Evolutionary conservation across 1,140 invertebrate genomes (phyloP).

Genomic region (Pissodes strobi): DNA sequence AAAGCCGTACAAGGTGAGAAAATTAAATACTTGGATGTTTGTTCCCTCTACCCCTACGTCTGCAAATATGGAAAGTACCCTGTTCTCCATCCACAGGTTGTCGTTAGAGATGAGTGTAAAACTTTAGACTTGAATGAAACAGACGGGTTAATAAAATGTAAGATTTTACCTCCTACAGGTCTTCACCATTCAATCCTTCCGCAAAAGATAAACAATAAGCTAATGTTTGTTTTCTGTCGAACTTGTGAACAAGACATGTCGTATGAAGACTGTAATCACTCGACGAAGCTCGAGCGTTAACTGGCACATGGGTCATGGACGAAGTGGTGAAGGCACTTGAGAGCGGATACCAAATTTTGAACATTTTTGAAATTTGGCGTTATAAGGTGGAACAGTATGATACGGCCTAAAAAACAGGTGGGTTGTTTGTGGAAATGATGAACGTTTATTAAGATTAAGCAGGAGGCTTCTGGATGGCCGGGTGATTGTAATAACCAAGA

Average conservation of each 20-base stretch:
- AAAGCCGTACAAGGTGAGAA: constrained; percentile 43
- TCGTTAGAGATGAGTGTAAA: constrained; percentile 20
- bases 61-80: constrained; percentile 50
- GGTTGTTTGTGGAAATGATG: constrained; percentile 48
- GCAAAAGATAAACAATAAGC: constrained; percentile 39
- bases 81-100: constrained; percentile 48
- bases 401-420: constrained; percentile 24
- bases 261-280: constrained; percentile 41
- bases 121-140: constrained; percentile 20
- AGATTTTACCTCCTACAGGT: constrained; percentile 46
- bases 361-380: constrained; percentile 54
- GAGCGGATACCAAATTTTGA: constrained; percentile 42
- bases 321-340: constrained; percentile 51
- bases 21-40: constrained; percentile 53
- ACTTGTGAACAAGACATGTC: constrained; percentile 35
- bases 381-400: constrained; percentile 43
- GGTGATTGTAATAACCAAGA: constrained; percentile 42
- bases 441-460: constrained; percentile 54
- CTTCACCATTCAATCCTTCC: constrained; percentile 51
- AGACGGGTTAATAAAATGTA: constrained; percentile 46
- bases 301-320: constrained; percentile 53
- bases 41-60: constrained; percentile 51
- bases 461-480: constrained; percentile 49
- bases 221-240: constrained; percentile 50
- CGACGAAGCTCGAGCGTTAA: constrained; percentile 46